These are phyloP conservation scores for Aphis gossypii DNA, from an alignment of 1,140 invertebrate species.

Conservation along the genomic window DNA sequence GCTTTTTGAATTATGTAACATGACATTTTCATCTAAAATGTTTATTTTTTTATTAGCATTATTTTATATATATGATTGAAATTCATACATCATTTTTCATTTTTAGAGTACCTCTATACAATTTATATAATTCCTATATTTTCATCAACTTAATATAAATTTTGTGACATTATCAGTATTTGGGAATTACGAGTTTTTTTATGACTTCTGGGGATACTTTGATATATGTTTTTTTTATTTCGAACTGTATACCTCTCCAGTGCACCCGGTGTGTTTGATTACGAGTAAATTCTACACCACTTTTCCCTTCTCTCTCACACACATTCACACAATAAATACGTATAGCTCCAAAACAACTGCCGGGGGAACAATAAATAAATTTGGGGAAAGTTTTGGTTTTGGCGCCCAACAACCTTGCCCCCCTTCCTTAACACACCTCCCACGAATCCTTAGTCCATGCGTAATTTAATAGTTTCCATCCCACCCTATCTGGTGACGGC, in stretches of 20 bases:
- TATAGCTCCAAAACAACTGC: constrained; percentile 54
- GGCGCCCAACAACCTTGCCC: constrained; percentile 26
- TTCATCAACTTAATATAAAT: constrained; percentile 28
- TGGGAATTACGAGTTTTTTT: constrained; percentile 32
- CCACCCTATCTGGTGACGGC: background rate
- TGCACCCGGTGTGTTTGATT: constrained; percentile 55
- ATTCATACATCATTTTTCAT: background rate
- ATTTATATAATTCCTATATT: background rate
- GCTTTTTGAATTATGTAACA: background rate
- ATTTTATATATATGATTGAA: background rate
- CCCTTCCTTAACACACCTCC: background rate
- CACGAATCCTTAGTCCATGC: constrained; percentile 21
- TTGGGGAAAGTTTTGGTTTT: constrained; percentile 54
- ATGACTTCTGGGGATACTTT: constrained; percentile 2
- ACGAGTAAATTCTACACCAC: constrained; percentile 21
- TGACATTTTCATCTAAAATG: background rate
- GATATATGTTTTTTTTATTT: constrained; percentile 41
- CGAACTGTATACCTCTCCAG: constrained; percentile 11
- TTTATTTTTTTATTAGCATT: background rate
- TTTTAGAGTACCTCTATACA: background rate
- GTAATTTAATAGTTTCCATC: constrained; percentile 55
- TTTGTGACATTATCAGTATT: constrained; percentile 26
- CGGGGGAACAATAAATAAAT: constrained; percentile 57
- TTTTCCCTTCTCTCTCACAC: background rate
- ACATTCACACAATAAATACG: constrained; percentile 18